Conservation (phyloP, 2,113 vertebrate species). For the Pholis gunnellus region DNA sequence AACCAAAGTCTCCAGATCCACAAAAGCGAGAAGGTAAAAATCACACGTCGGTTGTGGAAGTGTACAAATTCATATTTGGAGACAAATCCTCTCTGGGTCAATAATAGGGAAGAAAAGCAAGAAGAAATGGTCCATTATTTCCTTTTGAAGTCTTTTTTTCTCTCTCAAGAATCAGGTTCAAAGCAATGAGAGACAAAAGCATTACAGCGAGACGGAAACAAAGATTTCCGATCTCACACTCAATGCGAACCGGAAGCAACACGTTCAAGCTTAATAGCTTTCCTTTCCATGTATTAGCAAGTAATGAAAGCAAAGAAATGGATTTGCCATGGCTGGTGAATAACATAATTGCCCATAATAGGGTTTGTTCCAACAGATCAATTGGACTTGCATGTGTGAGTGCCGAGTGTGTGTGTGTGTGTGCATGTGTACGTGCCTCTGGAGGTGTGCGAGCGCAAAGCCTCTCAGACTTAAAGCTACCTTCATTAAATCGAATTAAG, state of each 20-base stretch:
- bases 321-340: conserved; percentile 77
- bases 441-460: conserved; percentile 70
- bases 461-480: conserved; percentile 71
- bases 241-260: conserved; percentile 75
- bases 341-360: conserved; percentile 80
- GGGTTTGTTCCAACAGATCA: conserved; percentile 81
- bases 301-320: conserved; percentile 76
- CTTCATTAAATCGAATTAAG: conserved; percentile 85
- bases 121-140: conserved; percentile 28
- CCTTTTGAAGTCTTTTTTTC: conserved; percentile 42
- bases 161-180: conserved; percentile 31
- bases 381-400: conserved; percentile 73
- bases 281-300: conserved; percentile 72
- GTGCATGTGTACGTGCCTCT: conserved; percentile 62
- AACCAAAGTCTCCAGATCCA: not conserved
- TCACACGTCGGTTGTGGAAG: not conserved
- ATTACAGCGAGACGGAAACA: conserved; percentile 62
- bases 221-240: conserved; percentile 74
- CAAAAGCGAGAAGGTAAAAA: not conserved
- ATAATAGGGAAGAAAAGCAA: conserved; percentile 13
- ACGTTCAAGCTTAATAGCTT: conserved; percentile 66
- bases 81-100: conserved; percentile 28
- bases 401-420: conserved; percentile 60
- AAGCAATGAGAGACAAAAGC: conserved; percentile 60
- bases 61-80: not conserved